A percentile compares a stretch with the other conserved stretches of the same genome.
phyloP scores from a whole-genome alignment of 1,140 invertebrate genomes.

The Myzus persicae region DNA sequence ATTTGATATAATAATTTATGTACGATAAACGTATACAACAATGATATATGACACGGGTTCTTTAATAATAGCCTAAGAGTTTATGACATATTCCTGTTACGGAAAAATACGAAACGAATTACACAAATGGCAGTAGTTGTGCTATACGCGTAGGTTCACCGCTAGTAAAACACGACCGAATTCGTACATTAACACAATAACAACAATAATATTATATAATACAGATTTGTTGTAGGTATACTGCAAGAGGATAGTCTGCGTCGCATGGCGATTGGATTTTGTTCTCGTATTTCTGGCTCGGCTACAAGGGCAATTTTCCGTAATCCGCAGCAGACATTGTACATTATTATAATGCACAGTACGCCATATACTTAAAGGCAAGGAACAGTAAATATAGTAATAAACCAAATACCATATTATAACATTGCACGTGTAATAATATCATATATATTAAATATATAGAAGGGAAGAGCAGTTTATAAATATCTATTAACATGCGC shows the following conservation, averaged over 20 bases:
- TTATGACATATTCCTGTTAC: conserved; percentile 29
- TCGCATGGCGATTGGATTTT: neutral
- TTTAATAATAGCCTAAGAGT: neutral
- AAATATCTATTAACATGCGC: neutral
- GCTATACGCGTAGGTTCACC: neutral
- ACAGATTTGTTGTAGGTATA: neutral
- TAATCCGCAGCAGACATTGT: neutral
- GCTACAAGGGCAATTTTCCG: neutral
- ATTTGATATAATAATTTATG: conserved; percentile 34
- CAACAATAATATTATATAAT: conserved; percentile 2
- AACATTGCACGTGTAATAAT: neutral
- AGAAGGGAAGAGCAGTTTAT: neutral
- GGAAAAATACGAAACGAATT: conserved; percentile 21
- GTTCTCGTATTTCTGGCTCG: neutral
- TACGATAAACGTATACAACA: conserved; percentile 6
- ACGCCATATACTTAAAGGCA: neutral
- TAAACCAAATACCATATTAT: neutral
- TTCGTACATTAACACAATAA: neutral
- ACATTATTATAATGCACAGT: neutral
- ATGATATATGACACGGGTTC: neutral
- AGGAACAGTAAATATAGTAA: neutral
- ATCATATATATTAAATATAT: neutral
- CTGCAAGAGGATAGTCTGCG: no score
- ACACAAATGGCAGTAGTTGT: neutral
- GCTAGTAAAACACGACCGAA: neutral